phyloP scores from a whole-genome alignment of 2,888 invertebrate genomes.

The Frankliniella fusca region DNA sequence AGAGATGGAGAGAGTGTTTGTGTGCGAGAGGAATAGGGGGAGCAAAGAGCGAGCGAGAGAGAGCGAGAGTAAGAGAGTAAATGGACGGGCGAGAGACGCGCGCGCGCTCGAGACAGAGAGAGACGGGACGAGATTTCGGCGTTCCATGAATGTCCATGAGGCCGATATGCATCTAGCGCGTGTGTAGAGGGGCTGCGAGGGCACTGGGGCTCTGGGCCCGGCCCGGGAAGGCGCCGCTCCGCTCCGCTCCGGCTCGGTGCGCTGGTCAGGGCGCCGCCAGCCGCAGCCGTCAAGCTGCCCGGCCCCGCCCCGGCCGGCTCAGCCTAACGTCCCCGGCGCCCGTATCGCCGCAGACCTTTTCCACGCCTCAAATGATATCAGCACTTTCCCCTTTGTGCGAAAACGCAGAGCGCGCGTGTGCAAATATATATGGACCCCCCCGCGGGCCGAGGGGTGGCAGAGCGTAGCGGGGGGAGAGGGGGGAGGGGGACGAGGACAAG shows the following conservation, averaged over 20 bases:
- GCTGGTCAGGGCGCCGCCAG: background rate
- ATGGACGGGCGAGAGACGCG: too few relatives aligned
- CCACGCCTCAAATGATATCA: background rate
- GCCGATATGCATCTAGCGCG: background rate
- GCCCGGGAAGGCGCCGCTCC: background rate
- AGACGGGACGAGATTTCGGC: too few relatives aligned
- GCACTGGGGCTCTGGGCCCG: background rate
- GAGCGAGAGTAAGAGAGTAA: too few relatives aligned
- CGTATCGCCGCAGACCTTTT: too few relatives aligned
- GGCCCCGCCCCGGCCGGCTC: background rate
- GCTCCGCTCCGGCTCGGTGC: background rate
- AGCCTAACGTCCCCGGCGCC: background rate
- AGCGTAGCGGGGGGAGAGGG: too few relatives aligned
- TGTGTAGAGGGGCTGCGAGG: background rate
- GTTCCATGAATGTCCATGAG: background rate
- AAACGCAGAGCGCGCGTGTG: background rate
- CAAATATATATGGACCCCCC: background rate
- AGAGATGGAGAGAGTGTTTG: too few relatives aligned
- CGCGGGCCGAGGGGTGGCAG: too few relatives aligned
- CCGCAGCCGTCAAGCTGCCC: background rate
- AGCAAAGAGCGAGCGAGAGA: too few relatives aligned
- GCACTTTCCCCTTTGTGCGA: constrained; percentile 5
- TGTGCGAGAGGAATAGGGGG: too few relatives aligned
- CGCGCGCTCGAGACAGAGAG: too few relatives aligned
- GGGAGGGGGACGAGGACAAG: too few relatives aligned